phyloP scores from a whole-genome alignment of 2,888 invertebrate species.

The Syrphus vitripennis region DNA sequence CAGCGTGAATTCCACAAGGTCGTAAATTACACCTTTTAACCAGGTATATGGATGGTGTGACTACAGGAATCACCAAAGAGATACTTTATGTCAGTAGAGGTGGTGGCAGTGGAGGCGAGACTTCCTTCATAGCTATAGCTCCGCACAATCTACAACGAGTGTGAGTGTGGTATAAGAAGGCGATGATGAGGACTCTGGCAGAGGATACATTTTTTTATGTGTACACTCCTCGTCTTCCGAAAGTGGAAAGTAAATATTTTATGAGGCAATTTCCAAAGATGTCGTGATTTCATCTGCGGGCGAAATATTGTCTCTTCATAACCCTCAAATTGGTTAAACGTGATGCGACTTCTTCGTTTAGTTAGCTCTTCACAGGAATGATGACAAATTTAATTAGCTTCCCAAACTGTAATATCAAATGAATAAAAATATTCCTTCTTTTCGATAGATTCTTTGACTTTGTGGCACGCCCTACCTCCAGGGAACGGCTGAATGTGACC shows the following conservation, averaged over 20 bases:
- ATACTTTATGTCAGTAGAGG: constrained; percentile 51
- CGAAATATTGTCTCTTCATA: constrained; percentile 33
- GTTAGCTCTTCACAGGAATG: constrained; percentile 12
- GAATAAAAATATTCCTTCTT: constrained; percentile 11
- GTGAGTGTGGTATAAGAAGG: constrained; percentile 16
- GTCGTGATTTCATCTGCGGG: constrained; percentile 66
- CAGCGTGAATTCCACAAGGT: constrained; percentile 59
- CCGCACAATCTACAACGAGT: neutral
- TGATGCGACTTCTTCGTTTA: constrained; percentile 43
- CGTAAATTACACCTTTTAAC: constrained; percentile 71
- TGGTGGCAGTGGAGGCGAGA: neutral
- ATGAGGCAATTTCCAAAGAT: constrained; percentile 54
- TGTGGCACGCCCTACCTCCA: neutral
- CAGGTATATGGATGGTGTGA: constrained; percentile 52
- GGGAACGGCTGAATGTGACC: constrained; percentile 19
- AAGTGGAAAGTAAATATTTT: constrained; percentile 67
- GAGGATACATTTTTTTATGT: constrained; percentile 36
- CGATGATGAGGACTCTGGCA: constrained; percentile 34
- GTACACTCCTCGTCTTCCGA: constrained; percentile 27
- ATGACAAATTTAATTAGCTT: constrained; percentile 52
- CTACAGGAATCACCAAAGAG: constrained; percentile 55
- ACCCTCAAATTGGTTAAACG: constrained; percentile 56
- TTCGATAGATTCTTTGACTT: constrained; percentile 6
- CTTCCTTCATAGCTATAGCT: neutral
- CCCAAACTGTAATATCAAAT: constrained; percentile 1